Conservation (phyloP, 2,797 vertebrate species). For the Amphiprion clarkii region DNA sequence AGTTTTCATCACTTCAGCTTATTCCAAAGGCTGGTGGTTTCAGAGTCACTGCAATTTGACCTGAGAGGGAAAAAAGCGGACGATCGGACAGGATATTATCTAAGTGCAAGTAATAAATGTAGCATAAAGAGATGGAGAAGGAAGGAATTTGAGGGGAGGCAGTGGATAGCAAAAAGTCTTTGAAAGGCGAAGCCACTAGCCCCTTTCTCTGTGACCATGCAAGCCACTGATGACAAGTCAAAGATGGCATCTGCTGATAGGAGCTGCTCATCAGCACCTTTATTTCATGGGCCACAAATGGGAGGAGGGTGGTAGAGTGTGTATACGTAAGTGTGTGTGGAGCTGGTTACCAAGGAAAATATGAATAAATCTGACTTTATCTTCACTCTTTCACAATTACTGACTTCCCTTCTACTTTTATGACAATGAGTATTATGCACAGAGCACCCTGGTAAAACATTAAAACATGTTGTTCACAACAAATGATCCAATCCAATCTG, state of each 20-base stretch:
- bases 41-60: constrained; percentile 77
- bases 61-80: constrained; percentile 52
- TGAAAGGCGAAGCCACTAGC: constrained; percentile 80
- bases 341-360: constrained; percentile 1
- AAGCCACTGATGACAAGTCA: constrained; percentile 81
- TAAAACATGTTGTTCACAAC: constrained; percentile 8
- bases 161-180: constrained; percentile 70
- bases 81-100: constrained; percentile 78
- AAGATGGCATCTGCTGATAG: constrained; percentile 86
- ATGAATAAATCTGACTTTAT: constrained; percentile 10
- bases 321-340: constrained; percentile 1
- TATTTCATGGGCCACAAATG: constrained; percentile 70
- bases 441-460: not conserved
- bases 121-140: constrained; percentile 77
- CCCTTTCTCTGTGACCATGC: constrained; percentile 74
- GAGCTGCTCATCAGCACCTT: constrained; percentile 82
- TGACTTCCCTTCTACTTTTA: not conserved
- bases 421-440: not conserved
- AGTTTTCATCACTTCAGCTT: constrained; percentile 73
- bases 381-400: not conserved
- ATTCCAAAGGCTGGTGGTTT: constrained; percentile 71
- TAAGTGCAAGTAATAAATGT: constrained; percentile 83
- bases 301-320: constrained; percentile 6
- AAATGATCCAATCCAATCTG: constrained; percentile 1
- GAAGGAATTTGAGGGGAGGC: constrained; percentile 76